Percentiles rank a stretch among this genome's conserved stretches.
Evolutionary conservation across 2,113 vertebrate genomes (phyloP).

Genomic region (Shinisaurus crocodilurus): DNA sequence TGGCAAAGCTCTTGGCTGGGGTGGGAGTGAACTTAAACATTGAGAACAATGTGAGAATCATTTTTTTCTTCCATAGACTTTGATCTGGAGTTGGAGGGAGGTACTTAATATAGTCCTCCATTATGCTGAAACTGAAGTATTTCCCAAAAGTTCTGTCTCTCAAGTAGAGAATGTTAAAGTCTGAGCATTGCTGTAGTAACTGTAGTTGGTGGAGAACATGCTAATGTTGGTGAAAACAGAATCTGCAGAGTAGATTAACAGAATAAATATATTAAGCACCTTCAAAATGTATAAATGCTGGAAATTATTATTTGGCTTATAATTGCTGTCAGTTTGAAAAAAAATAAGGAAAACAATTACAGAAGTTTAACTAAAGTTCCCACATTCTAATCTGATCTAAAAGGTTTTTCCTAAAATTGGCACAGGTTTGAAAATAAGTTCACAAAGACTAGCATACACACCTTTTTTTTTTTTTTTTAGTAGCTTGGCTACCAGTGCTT

Average conservation of each 20-base stretch:
- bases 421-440: background rate
- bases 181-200: background rate
- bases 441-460: background rate
- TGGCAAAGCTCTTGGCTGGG: background rate
- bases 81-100: background rate
- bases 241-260: background rate
- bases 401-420: no score
- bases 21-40: background rate
- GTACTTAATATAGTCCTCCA: background rate
- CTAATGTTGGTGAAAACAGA: background rate
- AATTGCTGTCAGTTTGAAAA: background rate
- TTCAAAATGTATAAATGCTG: background rate
- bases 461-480: background rate
- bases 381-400: background rate
- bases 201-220: background rate
- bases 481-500: background rate
- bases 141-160: background rate
- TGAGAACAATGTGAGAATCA: background rate
- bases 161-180: background rate
- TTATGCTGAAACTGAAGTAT: background rate
- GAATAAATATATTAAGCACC: background rate
- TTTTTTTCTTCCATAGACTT: background rate
- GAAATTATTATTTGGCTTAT: background rate
- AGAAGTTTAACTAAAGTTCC: background rate
- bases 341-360: background rate